phyloP scores from a whole-genome alignment of 2,113 vertebrate genomes.

The Callipepla californica region DNA sequence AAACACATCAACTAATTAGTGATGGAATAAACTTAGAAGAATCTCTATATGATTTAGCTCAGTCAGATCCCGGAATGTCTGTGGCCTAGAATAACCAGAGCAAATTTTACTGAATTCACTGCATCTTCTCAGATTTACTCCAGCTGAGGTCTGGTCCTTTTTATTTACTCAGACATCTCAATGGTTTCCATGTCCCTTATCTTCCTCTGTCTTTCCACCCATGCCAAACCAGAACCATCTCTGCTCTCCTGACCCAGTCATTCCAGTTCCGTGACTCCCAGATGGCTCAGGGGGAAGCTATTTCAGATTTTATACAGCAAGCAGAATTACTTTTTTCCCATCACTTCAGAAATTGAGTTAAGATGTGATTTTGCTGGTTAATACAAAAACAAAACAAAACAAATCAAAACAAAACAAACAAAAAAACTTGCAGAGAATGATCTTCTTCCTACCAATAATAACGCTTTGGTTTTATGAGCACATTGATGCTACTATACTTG shows the following conservation, averaged over 20 bases:
- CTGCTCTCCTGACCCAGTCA: background rate
- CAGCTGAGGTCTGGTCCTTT: background rate
- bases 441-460: background rate
- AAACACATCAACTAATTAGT: constrained; percentile 16
- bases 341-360: background rate
- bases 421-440: background rate
- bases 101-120: background rate
- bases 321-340: background rate
- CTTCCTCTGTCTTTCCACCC: background rate
- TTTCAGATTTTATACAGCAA: constrained; percentile 8
- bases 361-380: background rate
- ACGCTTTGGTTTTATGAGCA: background rate
- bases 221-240: constrained; percentile 28
- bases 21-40: background rate
- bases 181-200: background rate
- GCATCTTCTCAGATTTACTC: background rate
- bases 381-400: background rate
- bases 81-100: background rate
- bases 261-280: constrained; percentile 12
- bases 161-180: constrained; percentile 10
- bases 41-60: background rate
- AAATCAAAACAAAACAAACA: background rate
- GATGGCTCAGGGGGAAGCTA: background rate
- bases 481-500: background rate
- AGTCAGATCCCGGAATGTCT: background rate